Base-by-base conservation (phyloP, 2,797 vertebrate genomes). In the Labeo calbasu region DNA sequence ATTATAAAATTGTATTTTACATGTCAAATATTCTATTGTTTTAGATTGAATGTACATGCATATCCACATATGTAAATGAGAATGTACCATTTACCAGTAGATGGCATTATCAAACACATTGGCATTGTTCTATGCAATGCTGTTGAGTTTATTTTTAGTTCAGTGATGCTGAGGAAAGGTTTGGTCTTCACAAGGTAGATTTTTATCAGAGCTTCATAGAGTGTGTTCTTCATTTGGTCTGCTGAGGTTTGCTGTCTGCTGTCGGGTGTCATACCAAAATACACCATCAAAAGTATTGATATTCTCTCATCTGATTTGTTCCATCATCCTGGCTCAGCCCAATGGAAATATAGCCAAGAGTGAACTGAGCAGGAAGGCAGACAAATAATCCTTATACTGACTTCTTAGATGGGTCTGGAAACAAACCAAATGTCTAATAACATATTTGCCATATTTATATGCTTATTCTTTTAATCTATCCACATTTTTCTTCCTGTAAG, bases 81-180 rank as follows among this genome's bases (percentile, higher is more conserved):
- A 51, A 36, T 2, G 19, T 15, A 55, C 14, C 12, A 59, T 76
- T 46, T 76, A 65, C 71, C 71, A 53, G 46, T 66, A 77, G 65
- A 77, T 83, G 82, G 51, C 40, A 77, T 69, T 69, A 55, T 59
- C 51, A 83, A 57, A 57, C 73, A 70, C 19, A 5, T 5, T 46
- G 61, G 15, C 50, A 25, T 48, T 28, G 17, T 36, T 55, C 17
- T 23, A 2, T 51, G 12, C n/a, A 65, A 68, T 25, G 25, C 28
- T 8, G 14, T 80, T 25, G 17, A 25, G 40, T 69, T 77, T 82
- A 66, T 53, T 82, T 65, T 82, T 65, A 76, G n/a, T 53, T 66
- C 32, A 55, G 28, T 63, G 21, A 40, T 51, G 23, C 19, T 25
- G 21, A 12, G 46, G 25, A 23, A 32, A 32, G 28, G 71, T 75